Conservation (phyloP, 2,888 invertebrate genomes). For the Polyommatus iphigenia region DNA sequence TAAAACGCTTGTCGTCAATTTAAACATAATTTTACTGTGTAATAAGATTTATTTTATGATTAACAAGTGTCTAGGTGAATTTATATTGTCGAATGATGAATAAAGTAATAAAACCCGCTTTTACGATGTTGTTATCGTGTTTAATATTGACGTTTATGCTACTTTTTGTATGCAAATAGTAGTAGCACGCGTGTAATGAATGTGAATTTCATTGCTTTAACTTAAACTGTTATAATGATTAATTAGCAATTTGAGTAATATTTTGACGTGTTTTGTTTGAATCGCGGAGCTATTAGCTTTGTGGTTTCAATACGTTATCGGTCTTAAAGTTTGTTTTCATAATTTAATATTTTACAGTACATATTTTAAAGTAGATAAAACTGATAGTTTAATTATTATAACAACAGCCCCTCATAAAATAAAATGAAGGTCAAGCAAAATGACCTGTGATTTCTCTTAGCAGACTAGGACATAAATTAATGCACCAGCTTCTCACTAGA, state of each 20-base stretch:
- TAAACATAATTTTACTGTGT: constrained; percentile 78
- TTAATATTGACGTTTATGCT: constrained; percentile 71
- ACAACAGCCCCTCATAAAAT: not conserved
- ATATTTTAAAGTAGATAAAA: not conserved
- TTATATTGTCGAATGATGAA: constrained; percentile 77
- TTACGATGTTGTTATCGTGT: constrained; percentile 71
- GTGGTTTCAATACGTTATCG: not conserved
- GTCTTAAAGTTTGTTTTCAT: not conserved
- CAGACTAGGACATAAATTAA: not conserved
- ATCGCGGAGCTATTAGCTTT: too few species aligned
- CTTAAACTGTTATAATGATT: constrained; percentile 2
- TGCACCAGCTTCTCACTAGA: not conserved
- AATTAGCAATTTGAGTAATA: constrained; percentile 5
- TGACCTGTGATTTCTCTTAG: not conserved
- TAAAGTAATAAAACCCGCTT: constrained; percentile 74
- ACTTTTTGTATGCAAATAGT: constrained; percentile 49
- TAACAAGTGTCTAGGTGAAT: constrained; percentile 80
- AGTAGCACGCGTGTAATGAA: constrained; percentile 44
- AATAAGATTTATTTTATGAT: constrained; percentile 81
- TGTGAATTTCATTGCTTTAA: constrained; percentile 38
- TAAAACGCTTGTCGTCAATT: constrained; percentile 81
- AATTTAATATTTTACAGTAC: not conserved
- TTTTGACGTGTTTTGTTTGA: not conserved
- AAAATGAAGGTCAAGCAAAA: not conserved
- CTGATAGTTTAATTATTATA: not conserved